Percentiles rank a stretch among this genome's conserved stretches.
Evolutionary conservation across 2,113 vertebrate genomes (phyloP).

Genomic region (Bufo gargarizans): DNA sequence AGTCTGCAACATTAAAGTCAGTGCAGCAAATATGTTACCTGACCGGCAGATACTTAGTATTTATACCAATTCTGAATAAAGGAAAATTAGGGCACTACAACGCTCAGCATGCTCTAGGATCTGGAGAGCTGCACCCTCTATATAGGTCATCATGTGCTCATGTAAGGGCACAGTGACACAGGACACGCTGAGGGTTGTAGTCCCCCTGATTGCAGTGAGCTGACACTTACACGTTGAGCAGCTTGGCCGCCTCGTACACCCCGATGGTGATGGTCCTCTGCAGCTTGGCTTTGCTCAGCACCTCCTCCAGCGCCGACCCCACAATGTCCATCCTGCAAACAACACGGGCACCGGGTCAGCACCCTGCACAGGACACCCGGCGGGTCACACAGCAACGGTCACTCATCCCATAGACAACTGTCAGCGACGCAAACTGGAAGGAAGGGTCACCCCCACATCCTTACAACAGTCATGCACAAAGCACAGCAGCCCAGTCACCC

Average conservation of each 20-base stretch:
- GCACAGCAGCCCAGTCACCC: not conserved
- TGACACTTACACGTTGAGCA: constrained; percentile 89
- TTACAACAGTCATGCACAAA: too few species aligned
- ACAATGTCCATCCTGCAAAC: constrained; percentile 87
- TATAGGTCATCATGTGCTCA: too few species aligned
- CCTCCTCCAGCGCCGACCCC: constrained; percentile 86
- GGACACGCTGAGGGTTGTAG: not conserved
- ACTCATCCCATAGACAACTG: not conserved
- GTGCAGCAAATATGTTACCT: too few species aligned
- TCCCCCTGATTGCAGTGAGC: not conserved
- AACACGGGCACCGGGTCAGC: not conserved
- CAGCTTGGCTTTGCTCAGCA: constrained; percentile 87
- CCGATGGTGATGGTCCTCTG: constrained; percentile 90
- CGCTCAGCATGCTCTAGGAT: not conserved
- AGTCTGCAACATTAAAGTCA: too few species aligned
- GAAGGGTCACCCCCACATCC: too few species aligned
- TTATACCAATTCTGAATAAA: too few species aligned
- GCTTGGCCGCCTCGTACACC: constrained; percentile 92
- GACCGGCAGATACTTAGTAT: too few species aligned
- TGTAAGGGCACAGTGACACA: too few species aligned
- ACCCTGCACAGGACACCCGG: not conserved
- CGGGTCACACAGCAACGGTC: not conserved
- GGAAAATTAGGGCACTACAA: not conserved
- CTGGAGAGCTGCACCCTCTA: too few species aligned
- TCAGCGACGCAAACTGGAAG: not conserved